phyloP scores from a whole-genome alignment of 2,113 vertebrate species.

The Clarias magur region DNA sequence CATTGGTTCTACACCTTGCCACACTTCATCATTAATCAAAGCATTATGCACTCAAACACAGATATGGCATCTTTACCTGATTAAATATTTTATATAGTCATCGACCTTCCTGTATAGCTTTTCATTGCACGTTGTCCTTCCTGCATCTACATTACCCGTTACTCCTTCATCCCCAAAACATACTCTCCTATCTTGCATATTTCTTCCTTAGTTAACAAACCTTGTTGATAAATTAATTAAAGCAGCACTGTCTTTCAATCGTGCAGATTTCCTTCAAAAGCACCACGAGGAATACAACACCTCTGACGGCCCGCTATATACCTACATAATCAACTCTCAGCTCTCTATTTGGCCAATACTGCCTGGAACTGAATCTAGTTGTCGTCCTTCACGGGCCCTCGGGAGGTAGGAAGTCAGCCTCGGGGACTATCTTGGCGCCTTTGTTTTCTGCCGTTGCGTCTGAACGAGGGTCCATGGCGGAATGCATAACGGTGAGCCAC shows the following conservation, averaged over 20 bases:
- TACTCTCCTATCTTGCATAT: not conserved
- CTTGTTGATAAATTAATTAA: conserved; percentile 2
- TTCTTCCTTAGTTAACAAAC: not conserved
- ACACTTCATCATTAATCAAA: not conserved
- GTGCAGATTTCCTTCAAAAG: not conserved
- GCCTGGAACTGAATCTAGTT: not conserved
- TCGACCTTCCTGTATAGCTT: not conserved
- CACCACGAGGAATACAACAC: not conserved
- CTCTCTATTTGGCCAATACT: not conserved
- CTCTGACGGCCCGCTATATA: too few relatives aligned
- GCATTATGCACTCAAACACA: not conserved
- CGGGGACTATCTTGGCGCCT: not conserved
- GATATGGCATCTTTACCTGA: not conserved
- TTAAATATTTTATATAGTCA: not conserved
- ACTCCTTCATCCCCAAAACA: not conserved
- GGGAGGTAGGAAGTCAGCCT: not conserved
- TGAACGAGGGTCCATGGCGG: conserved; percentile 92
- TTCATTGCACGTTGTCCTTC: not conserved
- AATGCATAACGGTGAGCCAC: conserved; percentile 97
- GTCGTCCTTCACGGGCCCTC: not conserved
- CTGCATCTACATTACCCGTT: not conserved
- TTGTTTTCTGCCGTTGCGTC: conserved; percentile 50
- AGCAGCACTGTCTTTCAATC: conserved; percentile 12
- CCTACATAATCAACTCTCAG: not conserved
- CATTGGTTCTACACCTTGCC: not conserved